A percentile compares a stretch with the other conserved stretches of the same genome.
phyloP scores from a whole-genome alignment of 2,113 vertebrate genomes.

The Clupea harengus region DNA sequence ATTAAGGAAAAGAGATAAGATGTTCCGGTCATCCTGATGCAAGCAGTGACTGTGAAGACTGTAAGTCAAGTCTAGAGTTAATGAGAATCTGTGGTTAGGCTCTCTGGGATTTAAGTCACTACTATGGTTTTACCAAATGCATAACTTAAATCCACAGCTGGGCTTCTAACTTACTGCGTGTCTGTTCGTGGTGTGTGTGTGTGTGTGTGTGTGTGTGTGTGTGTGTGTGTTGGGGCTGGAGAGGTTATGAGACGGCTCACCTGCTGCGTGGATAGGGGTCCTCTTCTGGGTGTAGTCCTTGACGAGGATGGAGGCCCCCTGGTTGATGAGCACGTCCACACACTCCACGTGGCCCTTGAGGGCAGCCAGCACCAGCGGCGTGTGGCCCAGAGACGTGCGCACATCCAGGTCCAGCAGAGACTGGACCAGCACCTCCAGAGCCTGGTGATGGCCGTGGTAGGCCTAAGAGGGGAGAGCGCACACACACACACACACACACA shows the following conservation, averaged over 20 bases:
- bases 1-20: neutral
- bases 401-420: slow-evolving; percentile 96
- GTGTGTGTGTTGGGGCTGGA: neutral
- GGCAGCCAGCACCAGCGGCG: slow-evolving; percentile 91
- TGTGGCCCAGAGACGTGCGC: slow-evolving; percentile 89
- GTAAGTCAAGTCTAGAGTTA: neutral
- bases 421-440: slow-evolving; percentile 93
- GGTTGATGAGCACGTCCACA: slow-evolving; percentile 96
- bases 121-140: too few relatives aligned
- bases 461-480: slow-evolving; percentile 69
- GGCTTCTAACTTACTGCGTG: neutral
- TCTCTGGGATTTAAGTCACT: too few relatives aligned
- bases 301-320: slow-evolving; percentile 94
- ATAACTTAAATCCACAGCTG: neutral
- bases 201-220: neutral
- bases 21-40: neutral
- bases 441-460: slow-evolving; percentile 95
- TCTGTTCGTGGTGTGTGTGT: neutral
- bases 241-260: slow-evolving; percentile 58
- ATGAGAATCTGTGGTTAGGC: neutral
- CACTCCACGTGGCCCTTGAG: slow-evolving; percentile 97
- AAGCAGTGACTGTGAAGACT: neutral
- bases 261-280: slow-evolving; percentile 95
- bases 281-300: slow-evolving; percentile 94
- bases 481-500: neutral